Conservation (phyloP, 1,140 invertebrate genomes). For the Aphaenogaster floridana region DNA sequence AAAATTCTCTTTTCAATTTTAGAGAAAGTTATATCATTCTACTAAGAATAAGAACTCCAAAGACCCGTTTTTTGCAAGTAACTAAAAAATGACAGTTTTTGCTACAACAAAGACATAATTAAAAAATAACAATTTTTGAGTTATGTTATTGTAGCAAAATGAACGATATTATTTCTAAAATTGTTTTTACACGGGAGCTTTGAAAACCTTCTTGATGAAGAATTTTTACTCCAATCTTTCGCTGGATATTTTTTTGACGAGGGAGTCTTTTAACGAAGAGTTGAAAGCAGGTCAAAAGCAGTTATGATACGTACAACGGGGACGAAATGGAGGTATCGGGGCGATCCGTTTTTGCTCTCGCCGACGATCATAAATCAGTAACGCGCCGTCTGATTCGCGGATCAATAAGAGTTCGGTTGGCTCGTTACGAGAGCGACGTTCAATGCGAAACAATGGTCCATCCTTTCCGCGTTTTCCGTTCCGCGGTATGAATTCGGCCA, state of each 20-base stretch:
- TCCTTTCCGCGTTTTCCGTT: constrained; percentile 39
- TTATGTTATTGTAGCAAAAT: too few species aligned
- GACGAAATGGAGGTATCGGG: constrained; percentile 1
- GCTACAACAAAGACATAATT: too few species aligned
- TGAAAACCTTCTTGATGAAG: neutral
- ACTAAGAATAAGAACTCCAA: too few species aligned
- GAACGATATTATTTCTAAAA: neutral
- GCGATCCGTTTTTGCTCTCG: constrained; percentile 36
- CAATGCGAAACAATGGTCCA: constrained; percentile 37
- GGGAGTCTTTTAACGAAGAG: neutral
- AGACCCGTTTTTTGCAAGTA: too few species aligned
- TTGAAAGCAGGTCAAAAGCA: constrained; percentile 15
- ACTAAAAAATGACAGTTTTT: too few species aligned
- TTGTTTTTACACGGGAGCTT: neutral
- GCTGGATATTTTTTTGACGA: neutral
- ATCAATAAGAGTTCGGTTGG: constrained; percentile 55
- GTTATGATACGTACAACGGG: constrained; percentile 17
- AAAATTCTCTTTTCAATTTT: too few species aligned
- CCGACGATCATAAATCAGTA: constrained; percentile 68
- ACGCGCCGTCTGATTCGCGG: constrained; percentile 51
- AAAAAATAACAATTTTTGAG: too few species aligned
- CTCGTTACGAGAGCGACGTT: constrained; percentile 43
- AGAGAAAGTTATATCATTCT: too few species aligned
- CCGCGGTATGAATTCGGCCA: constrained; percentile 23
- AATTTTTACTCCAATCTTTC: neutral